Conservation (phyloP, 2,888 invertebrate genomes). For the Rotaria macrura region DNA sequence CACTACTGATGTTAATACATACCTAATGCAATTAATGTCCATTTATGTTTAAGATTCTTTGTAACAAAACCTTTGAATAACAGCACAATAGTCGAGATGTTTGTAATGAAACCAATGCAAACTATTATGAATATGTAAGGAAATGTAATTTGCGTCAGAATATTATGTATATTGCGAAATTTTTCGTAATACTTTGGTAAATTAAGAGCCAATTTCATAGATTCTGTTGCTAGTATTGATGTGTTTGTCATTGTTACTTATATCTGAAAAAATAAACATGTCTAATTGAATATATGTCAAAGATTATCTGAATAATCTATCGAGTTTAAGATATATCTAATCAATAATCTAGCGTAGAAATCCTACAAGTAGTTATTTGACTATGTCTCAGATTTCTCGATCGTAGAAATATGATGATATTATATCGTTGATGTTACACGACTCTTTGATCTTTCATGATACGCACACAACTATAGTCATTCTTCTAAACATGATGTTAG, state of each 20-base stretch:
- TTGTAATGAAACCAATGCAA: background rate
- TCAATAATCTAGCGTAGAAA: too few species aligned
- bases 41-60: background rate
- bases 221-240: background rate
- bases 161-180: background rate
- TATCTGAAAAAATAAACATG: background rate
- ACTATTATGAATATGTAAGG: background rate
- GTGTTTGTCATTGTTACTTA: background rate
- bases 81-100: background rate
- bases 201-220: background rate
- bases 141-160: background rate
- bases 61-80: background rate
- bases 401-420: too few species aligned
- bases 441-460: too few species aligned
- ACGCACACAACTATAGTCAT: too few species aligned
- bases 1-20: background rate
- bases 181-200: background rate
- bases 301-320: too few species aligned
- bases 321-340: too few species aligned
- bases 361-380: too few species aligned
- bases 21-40: constrained; percentile 2
- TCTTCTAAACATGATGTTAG: too few species aligned
- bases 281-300: too few species aligned
- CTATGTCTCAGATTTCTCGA: too few species aligned
- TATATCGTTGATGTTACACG: too few species aligned